A percentile compares a stretch with the other conserved stretches of the same genome.
Evolutionary conservation across 2,888 invertebrate species (phyloP).

Genomic region (Apoda limacodes): DNA sequence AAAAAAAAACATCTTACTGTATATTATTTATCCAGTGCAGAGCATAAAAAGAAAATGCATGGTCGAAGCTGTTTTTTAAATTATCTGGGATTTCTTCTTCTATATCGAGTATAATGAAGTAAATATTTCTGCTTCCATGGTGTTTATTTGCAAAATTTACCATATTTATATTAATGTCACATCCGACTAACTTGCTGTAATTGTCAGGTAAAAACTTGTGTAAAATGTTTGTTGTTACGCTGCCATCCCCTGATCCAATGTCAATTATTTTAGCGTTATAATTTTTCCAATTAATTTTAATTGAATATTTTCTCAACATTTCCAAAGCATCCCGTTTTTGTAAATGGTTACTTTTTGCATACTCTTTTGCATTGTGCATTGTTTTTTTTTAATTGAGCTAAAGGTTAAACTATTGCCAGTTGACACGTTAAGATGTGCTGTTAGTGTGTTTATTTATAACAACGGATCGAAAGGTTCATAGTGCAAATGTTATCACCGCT

Average conservation of each 20-base stretch:
- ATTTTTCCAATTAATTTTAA: conserved; percentile 68
- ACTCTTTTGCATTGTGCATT: conserved; percentile 75
- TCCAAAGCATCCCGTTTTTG: conserved; percentile 72
- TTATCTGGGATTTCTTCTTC: conserved; percentile 56
- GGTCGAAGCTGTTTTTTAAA: conserved; percentile 68
- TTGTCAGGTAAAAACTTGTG: conserved; percentile 70
- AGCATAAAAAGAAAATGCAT: conserved; percentile 82
- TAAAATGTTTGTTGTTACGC: conserved; percentile 72
- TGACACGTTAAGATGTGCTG: too few species aligned
- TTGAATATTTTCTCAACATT: conserved; percentile 73
- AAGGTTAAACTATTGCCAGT: too few species aligned
- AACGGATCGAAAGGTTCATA: too few species aligned
- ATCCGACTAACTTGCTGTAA: conserved; percentile 69
- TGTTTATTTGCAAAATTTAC: conserved; percentile 72
- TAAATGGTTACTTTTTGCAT: conserved; percentile 74
- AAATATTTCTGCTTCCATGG: conserved; percentile 49
- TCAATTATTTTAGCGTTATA: conserved; percentile 67
- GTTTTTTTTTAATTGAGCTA: too few species aligned
- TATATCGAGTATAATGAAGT: conserved; percentile 71
- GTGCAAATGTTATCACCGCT: too few species aligned
- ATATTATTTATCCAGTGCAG: conserved; percentile 84
- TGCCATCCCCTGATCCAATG: conserved; percentile 81
- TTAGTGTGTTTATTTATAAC: too few species aligned
- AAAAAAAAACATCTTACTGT: conserved; percentile 73
- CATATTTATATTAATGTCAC: conserved; percentile 80